These are phyloP conservation scores for Amblyornis subalaris DNA, from an alignment of 2,113 vertebrate species.

Conservation along the genomic window DNA sequence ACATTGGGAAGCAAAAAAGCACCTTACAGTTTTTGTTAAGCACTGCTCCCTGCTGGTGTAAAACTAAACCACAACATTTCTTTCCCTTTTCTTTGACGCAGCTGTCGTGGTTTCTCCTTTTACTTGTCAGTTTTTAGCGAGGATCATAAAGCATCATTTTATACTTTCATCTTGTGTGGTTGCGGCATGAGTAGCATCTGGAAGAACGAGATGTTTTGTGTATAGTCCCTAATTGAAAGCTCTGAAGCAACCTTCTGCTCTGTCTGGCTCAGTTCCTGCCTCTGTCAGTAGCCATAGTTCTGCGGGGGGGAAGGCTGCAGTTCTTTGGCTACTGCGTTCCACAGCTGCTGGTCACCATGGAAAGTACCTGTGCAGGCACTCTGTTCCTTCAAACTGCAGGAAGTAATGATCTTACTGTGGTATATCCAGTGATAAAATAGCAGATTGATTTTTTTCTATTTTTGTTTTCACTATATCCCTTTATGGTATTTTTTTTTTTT, in stretches of 20 bases:
- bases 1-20: not conserved
- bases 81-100: not conserved
- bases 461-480: not conserved
- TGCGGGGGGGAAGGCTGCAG: not conserved
- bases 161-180: not conserved
- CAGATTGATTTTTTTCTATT: fast-evolving
- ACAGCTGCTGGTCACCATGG: not conserved
- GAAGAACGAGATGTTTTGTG: not conserved
- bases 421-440: not conserved
- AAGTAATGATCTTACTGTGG: not conserved
- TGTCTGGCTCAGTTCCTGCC: not conserved
- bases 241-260: not conserved
- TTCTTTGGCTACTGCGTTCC: not conserved
- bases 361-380: not conserved
- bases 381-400: not conserved
- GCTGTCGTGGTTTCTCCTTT: not conserved
- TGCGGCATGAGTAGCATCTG: not conserved
- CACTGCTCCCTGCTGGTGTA: conserved; percentile 37
- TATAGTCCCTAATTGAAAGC: not conserved
- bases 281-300: fast-evolving
- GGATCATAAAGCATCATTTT: not conserved
- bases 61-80: not conserved
- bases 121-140: not conserved
- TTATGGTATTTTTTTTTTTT: not conserved
- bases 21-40: not conserved